A percentile compares a stretch with the other conserved stretches of the same genome.
phyloP scores from a whole-genome alignment of 2,888 invertebrate genomes.

The Taenaris catops region DNA sequence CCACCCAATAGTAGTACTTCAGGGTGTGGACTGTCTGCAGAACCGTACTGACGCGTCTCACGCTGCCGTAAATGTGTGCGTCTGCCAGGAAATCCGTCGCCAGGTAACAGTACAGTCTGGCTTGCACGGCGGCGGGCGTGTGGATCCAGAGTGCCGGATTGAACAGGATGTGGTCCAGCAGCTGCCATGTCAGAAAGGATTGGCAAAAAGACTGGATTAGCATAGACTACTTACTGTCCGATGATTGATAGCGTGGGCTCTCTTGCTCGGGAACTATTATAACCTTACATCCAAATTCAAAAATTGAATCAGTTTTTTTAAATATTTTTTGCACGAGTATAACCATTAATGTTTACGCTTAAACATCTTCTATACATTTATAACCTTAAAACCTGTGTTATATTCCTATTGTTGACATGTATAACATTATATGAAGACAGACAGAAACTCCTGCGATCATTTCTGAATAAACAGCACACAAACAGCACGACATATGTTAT shows the following conservation, averaged over 20 bases:
- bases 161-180: slow-evolving; percentile 99
- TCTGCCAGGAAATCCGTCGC: slow-evolving; percentile 99
- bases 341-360: too few species aligned
- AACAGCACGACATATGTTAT: too few species aligned
- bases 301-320: too few species aligned
- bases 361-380: too few species aligned
- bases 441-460: too few species aligned
- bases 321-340: too few species aligned
- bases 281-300: too few species aligned
- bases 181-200: slow-evolving; percentile 95
- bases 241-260: slow-evolving; percentile 68
- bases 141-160: slow-evolving; percentile 99
- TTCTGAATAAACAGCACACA: too few species aligned
- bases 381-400: too few species aligned
- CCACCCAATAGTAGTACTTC: slow-evolving; percentile 99
- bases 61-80: slow-evolving; percentile 98
- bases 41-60: slow-evolving; percentile 97
- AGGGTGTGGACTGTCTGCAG: slow-evolving; percentile 98
- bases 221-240: slow-evolving; percentile 71
- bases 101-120: slow-evolving; percentile 96
- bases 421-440: too few species aligned
- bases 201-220: slow-evolving; percentile 93
- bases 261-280: slow-evolving; percentile 66
- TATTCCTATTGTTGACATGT: too few species aligned
- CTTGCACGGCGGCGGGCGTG: slow-evolving; percentile 97